phyloP scores from a whole-genome alignment of 1,140 invertebrate species.

The Drosophila sturtevanti region DNA sequence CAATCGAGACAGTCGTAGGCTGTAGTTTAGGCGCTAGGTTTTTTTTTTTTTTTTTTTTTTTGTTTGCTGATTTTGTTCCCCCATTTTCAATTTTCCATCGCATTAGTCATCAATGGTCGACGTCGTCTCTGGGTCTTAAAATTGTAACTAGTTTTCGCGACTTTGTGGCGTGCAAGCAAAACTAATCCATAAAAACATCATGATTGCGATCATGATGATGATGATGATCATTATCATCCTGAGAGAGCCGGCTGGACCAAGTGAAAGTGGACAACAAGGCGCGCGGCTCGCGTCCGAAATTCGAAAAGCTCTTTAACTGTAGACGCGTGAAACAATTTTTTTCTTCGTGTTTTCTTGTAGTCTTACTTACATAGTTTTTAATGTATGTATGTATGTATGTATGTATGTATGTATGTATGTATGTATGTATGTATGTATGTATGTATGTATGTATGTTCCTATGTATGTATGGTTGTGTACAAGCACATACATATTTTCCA shows the following conservation, averaged over 20 bases:
- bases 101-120: slow-evolving; percentile 64
- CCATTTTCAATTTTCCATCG: slow-evolving; percentile 75
- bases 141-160: slow-evolving; percentile 73
- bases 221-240: slow-evolving; percentile 49
- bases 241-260: slow-evolving; percentile 51
- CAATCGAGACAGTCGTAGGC: slow-evolving; percentile 55
- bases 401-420: neutral
- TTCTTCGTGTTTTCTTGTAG: slow-evolving; percentile 7
- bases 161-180: slow-evolving; percentile 30
- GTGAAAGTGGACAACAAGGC: slow-evolving; percentile 68
- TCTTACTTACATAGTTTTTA: slow-evolving; percentile 20
- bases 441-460: neutral
- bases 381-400: neutral
- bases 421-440: neutral
- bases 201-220: neutral
- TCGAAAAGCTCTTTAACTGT: slow-evolving; percentile 38
- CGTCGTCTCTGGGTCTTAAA: slow-evolving; percentile 51
- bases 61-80: neutral
- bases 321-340: slow-evolving; percentile 77
- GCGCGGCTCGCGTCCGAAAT: slow-evolving; percentile 7
- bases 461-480: too few species aligned
- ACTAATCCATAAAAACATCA: slow-evolving; percentile 43
- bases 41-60: neutral
- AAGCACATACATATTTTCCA: slow-evolving; percentile 56
- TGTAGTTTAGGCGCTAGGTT: slow-evolving; percentile 21